A percentile compares a stretch with the other conserved stretches of the same genome.
phyloP scores from a whole-genome alignment of 2,888 invertebrate species.

The Hyppa rectilinea region DNA sequence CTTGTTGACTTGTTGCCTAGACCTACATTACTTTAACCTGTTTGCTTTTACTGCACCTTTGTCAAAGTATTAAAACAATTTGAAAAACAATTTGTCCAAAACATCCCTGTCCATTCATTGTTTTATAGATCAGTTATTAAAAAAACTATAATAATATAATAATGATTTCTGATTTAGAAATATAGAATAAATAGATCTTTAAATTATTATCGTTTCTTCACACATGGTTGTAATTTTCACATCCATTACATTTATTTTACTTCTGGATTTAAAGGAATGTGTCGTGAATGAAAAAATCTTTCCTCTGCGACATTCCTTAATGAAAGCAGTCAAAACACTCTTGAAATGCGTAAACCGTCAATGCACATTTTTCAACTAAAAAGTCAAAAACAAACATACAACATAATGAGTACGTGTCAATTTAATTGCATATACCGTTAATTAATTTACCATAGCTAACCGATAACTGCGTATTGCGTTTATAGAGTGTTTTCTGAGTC shows the following conservation, averaged over 20 bases:
- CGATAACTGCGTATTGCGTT: conserved; percentile 9
- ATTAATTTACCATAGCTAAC: background rate
- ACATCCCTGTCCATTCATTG: background rate
- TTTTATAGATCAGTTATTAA: background rate
- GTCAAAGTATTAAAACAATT: no score
- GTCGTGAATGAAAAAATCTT: background rate
- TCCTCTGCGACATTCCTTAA: background rate
- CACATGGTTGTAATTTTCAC: no score
- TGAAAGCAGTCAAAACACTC: conserved; percentile 8
- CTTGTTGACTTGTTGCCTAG: background rate
- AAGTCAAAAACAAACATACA: background rate
- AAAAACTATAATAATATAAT: no score
- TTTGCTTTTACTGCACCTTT: background rate
- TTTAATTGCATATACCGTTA: conserved; percentile 11
- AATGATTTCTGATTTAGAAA: no score
- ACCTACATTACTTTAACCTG: no score
- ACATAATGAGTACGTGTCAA: background rate
- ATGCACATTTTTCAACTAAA: background rate
- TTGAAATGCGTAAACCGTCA: background rate
- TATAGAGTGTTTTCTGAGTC: background rate
- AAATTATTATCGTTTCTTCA: no score
- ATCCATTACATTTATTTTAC: background rate
- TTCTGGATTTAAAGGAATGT: background rate
- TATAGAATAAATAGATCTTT: no score
- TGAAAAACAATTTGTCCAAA: background rate